Base-by-base conservation (phyloP, 2,797 vertebrate genomes). In the Gastrophryne carolinensis region DNA sequence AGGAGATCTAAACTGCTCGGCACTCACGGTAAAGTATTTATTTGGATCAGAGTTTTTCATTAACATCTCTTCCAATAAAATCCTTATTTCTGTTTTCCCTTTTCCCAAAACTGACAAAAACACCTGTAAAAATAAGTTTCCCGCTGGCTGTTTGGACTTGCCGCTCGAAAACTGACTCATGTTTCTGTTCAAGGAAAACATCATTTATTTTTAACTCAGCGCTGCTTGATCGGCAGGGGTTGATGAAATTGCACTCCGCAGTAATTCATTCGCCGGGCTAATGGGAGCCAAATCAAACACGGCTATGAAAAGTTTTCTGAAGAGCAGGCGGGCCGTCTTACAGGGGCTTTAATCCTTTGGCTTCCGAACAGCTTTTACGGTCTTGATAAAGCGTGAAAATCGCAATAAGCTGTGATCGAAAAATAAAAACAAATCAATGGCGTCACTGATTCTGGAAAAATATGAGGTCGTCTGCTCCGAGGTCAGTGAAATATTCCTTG, bases 191-290 rank as follows among this genome's bases (percentile, higher is more conserved):
- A 41, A 56, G 50, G 30, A 24, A 76, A 76, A 76, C 56, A 75
- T 85, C 29, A 9, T 80, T 81, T 86, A 76, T 83, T 83, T 83
- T 82, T 79, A 75, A 64, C 13, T 79, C 83, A 75, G 75, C 75
- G 56, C 66, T 57, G 52, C 61, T 56, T 77, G 80, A 84, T 82
- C 72, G 73, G 66, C 74, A 84, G 78, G 72, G 84, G 67, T 47
- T 79, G 81, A 84, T 82, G 68, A 79, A 84, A 79, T 11, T 56
- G 49, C 3, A 77, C 53, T 70, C 63, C 57, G 71, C 50, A 32
- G 50, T 63, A 81, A 80, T 84, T 62, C 56, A 69, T 69, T 83
- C 73, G 53, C 76, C 80, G 73, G 66, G 58, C 61, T 82, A 82
- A 82, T 67, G 35, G 27, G 69, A 69, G 78, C 41, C 69, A 81